Evolutionary conservation across 1,140 invertebrate species (phyloP).

Genomic region (roundworm (Caenorhabditis elegans)): WBcel235 BX284602.5:4206001-4206500

Average conservation of each 20-base stretch:
- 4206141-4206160: too few relatives aligned
- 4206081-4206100: neutral
- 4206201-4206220: constrained; percentile 8
- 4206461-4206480: too few relatives aligned
- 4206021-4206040: neutral
- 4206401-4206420: too few relatives aligned
- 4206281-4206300: too few relatives aligned
- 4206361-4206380: too few relatives aligned
- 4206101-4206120: constrained; percentile 13
- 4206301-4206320: neutral
- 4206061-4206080: too few relatives aligned
- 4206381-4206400: too few relatives aligned
- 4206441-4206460: too few relatives aligned
- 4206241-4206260: constrained; percentile 25
- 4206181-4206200: neutral
- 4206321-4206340: neutral
- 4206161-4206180: too few relatives aligned
- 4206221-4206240: neutral
- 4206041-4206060: neutral
- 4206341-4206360: neutral
- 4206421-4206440: too few relatives aligned
- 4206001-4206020: neutral
- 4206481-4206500: too few relatives aligned
- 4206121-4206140: neutral
- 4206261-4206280: neutral